Conservation (phyloP, 2,888 invertebrate genomes). For the Tachina fera region DNA sequence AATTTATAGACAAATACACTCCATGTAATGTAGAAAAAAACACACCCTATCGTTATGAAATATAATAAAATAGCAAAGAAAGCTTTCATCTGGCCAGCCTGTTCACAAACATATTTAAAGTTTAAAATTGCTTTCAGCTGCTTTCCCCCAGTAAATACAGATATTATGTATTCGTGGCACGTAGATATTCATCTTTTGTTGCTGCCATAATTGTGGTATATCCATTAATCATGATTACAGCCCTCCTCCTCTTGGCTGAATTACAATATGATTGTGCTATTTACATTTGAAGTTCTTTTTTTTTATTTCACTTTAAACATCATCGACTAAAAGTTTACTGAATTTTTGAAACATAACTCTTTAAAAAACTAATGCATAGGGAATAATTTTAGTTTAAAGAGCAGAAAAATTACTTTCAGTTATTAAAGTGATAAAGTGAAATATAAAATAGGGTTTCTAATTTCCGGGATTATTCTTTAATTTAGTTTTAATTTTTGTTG, state of each 20-base stretch:
- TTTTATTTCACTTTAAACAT: not conserved
- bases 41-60: no score
- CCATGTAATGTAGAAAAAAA: no score
- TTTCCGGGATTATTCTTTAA: no score
- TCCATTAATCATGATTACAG: slow-evolving; percentile 53
- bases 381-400: no score
- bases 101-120: not conserved
- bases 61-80: no score
- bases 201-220: slow-evolving; percentile 31
- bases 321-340: not conserved
- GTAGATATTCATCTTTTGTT: slow-evolving; percentile 13
- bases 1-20: no score
- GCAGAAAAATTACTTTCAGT: no score
- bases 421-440: no score
- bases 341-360: no score
- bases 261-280: slow-evolving; percentile 22
- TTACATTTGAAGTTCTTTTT: slow-evolving; percentile 12
- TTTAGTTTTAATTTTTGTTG: no score
- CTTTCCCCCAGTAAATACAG: not conserved
- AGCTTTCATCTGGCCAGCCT: not conserved
- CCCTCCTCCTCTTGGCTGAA: slow-evolving; percentile 3
- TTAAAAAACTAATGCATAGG: no score
- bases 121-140: not conserved
- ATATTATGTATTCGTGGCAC: slow-evolving; percentile 46
- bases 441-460: no score